Base-by-base conservation (phyloP, 2,113 vertebrate species). In the Thryonomys swinderianus region DNA sequence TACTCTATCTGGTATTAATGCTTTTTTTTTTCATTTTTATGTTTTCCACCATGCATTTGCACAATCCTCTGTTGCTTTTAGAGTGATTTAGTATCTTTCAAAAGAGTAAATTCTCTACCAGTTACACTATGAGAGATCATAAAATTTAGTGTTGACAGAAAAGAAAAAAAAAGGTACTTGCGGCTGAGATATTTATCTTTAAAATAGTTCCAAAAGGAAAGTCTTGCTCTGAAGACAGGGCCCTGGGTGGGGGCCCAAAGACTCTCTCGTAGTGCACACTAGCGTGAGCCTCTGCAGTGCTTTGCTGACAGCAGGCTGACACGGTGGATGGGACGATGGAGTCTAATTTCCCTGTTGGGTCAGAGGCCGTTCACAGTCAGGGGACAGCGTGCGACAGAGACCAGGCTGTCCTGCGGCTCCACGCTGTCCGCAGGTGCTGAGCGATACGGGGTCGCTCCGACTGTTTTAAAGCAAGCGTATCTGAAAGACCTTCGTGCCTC, bases 61-160 rank as follows among this genome's bases (percentile, higher is more conserved):
- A 87, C 67, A 84, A 85, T 90, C n/a, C 25, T 93, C 14, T 62
- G 42, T 91, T 95, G 71, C 90, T 95, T 96, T 84, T 67, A 81
- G 89, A 80, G 95, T 71, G 17, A 88, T 84, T 85, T 23, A 96
- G 87, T 78, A 40, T 13, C 94, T 83, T 97, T 93, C 53, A 92
- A 93, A 94, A 96, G 20, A 91, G 81, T 86, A 93, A 96, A 93
- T 95, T 96, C 30, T 89, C 80, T 78, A 93, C 78, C 88, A 96
- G 67, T 86, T 82, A 95, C 90, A 98, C 85, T n/a, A 90, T 61
- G 7, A 92, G 93, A 96, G 88, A 96, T 94, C 48, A 45, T 96
- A 82, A 96, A 94, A 79, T 27, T 89, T 97, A 92, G 5, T 13
- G 4, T 90, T 51, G 16, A 79, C 32, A 95, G 37, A 90, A 97